Evolutionary conservation across 1,140 invertebrate species (phyloP).

Genomic region (Halesus radiatus): DNA sequence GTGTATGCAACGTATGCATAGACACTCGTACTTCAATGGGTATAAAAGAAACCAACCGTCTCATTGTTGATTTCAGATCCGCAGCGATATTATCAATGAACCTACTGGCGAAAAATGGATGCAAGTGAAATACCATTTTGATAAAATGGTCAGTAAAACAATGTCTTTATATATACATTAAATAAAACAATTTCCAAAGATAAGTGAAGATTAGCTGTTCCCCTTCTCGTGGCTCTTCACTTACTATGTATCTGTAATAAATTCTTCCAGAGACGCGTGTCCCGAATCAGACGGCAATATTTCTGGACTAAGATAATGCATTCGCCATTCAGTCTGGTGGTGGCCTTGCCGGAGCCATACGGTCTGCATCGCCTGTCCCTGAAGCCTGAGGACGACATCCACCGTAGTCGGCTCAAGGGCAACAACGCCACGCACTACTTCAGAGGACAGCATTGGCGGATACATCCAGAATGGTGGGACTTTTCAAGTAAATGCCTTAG

Average conservation of each 20-base stretch:
- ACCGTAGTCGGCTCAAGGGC: conserved; percentile 73
- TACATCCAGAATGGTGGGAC: conserved; percentile 89
- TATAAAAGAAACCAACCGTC: too few species aligned
- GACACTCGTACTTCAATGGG: too few species aligned
- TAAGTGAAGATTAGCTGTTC: too few species aligned
- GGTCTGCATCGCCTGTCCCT: conserved; percentile 80
- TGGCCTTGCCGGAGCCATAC: conserved; percentile 85
- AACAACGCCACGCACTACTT: conserved; percentile 79
- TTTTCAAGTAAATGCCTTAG: too few species aligned
- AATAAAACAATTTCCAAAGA: too few species aligned
- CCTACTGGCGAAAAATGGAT: conserved; percentile 80
- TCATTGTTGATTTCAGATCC: conserved; percentile 79
- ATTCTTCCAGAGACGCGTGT: conserved; percentile 76
- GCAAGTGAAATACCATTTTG: conserved; percentile 88
- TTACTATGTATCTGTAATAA: too few species aligned
- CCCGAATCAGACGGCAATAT: conserved; percentile 83
- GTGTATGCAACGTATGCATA: too few species aligned
- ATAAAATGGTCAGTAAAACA: conserved; percentile 86
- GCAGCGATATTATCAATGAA: conserved; percentile 86
- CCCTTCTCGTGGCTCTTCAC: too few species aligned
- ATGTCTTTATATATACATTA: too few species aligned
- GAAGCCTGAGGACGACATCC: conserved; percentile 77
- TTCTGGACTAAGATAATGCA: conserved; percentile 84
- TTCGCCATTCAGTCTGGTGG: conserved; percentile 89
- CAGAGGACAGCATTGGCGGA: conserved; percentile 83